These are phyloP conservation scores for Peromyscus californicus DNA, from an alignment of 2,113 vertebrate species.

Conservation along the genomic window DNA sequence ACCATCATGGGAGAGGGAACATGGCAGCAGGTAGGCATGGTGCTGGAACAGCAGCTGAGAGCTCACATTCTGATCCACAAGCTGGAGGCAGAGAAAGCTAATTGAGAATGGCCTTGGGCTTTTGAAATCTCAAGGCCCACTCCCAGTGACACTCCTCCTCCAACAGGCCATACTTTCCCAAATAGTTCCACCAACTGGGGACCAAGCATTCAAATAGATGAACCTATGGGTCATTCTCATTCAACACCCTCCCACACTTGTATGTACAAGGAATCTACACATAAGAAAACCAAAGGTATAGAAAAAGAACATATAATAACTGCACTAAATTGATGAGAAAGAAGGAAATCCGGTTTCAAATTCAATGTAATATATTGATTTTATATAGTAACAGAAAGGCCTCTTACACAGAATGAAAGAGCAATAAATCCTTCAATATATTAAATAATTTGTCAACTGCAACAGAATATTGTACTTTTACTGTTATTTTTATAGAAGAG, in stretches of 20 bases:
- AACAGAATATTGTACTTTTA: background rate
- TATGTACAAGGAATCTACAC: background rate
- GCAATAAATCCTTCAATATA: slow-evolving; percentile 10
- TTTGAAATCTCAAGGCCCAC: background rate
- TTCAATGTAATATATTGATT: background rate
- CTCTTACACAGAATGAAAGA: background rate
- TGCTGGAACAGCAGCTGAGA: background rate
- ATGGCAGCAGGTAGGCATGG: background rate
- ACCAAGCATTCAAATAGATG: background rate
- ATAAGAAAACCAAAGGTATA: background rate
- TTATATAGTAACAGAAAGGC: background rate
- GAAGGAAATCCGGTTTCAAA: background rate
- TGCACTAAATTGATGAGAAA: background rate
- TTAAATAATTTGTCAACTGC: background rate
- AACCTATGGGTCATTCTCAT: background rate
- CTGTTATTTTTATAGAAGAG: background rate
- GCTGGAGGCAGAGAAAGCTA: background rate
- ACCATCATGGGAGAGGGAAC: background rate
- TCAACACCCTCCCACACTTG: background rate
- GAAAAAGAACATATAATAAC: background rate
- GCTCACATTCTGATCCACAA: background rate
- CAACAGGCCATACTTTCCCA: background rate
- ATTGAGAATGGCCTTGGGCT: background rate
- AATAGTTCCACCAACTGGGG: background rate
- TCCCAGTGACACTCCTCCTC: background rate